Base-by-base conservation (phyloP, 2,888 invertebrate genomes). In the Calameuta filiformis region DNA sequence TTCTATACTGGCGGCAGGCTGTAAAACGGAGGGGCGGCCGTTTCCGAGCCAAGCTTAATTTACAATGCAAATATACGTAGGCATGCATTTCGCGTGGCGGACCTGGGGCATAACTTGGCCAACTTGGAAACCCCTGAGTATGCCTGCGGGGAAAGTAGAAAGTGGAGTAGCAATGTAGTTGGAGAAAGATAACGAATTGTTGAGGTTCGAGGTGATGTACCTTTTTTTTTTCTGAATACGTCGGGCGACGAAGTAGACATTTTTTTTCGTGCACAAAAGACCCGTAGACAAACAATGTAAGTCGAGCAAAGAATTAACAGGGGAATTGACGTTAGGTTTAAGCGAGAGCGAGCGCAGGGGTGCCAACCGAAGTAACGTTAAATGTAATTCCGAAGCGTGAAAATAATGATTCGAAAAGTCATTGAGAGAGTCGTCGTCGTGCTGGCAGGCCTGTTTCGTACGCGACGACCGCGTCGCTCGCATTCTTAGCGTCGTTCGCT, bases 41-140 rank as follows among this genome's bases (percentile, higher is more conserved):
- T 83, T 85, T 83, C 81, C 81, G 82, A 83, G 81, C 82, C 81
- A 81, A 77, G 76, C 79, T 77, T 78, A 77, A 86, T 87, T 85
- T 86, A 85, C 86, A 87, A 85, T 86, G 86, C 85, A 87, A 85
- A 87, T 87, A 56, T 56, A 75, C 79, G 31, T 71, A 33, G 71
- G 31, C 34, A 71, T 34, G 71, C 71, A 34, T 71, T 31, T 23
- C 56, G 56, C 56, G 23, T 56, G 56, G 56, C 56, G 56, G 56
- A 56, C 23, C 56, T 9, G 23, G 56, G 56, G 15, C 56, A 56
- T 56, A 56, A 56, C 56, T 56, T 56, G 56, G 56, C 56, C 23
- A 56, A 56, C 56, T 56, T 56, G 56, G 56, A 23, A 56, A 56
- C 23, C 23, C 56, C 23, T 56, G 23, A 56, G 56, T 56, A 56